Evolutionary conservation across 2,797 vertebrate genomes (phyloP).

Genomic region (Astyanax mexicanus): DNA sequence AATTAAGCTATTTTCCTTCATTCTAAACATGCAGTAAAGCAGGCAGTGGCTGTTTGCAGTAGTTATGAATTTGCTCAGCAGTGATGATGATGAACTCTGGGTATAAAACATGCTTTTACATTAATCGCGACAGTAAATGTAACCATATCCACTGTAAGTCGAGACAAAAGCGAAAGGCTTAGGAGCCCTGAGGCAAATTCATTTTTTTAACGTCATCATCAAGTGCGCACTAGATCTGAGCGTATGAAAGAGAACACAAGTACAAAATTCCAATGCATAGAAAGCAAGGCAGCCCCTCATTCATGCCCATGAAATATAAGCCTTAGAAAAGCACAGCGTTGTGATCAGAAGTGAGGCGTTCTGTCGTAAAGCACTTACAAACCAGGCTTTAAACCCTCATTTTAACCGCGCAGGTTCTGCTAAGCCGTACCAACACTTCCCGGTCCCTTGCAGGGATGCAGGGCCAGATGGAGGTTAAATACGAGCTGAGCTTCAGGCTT

Average conservation of each 20-base stretch:
- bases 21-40: not conserved
- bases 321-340: not conserved
- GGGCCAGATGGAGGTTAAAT: constrained; percentile 67
- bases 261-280: not conserved
- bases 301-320: constrained; percentile 25
- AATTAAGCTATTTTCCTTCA: not conserved
- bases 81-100: not conserved
- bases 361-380: not conserved
- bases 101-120: constrained; percentile 1
- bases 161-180: constrained; percentile 3
- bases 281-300: constrained; percentile 1
- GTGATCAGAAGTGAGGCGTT: constrained; percentile 22
- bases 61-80: not conserved
- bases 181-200: constrained; percentile 15
- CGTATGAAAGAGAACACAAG: not conserved
- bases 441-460: constrained; percentile 41
- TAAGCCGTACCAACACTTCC: constrained; percentile 52
- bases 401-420: constrained; percentile 44
- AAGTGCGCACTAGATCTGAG: constrained; percentile 6
- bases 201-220: constrained; percentile 7
- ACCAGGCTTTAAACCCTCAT: constrained; percentile 27
- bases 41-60: not conserved
- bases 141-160: not conserved
- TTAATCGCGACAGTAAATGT: not conserved
- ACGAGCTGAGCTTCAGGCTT: constrained; percentile 72